Evolutionary conservation across 1,140 invertebrate species (phyloP), one percentile per base, ranked within the genome.

Genomic region (Pseudoatta argentina): DNA sequence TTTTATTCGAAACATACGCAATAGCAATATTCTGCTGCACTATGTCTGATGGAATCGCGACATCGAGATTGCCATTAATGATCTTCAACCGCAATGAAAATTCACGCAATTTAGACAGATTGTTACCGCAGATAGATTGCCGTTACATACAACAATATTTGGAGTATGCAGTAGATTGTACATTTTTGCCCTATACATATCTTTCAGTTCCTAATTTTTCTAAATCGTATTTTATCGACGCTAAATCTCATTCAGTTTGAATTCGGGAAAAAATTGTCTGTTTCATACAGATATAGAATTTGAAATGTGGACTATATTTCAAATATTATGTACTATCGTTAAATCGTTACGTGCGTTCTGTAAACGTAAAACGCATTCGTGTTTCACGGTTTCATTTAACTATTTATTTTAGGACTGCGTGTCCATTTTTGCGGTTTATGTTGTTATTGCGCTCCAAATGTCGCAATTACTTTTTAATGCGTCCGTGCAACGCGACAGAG

Each of bases 71-170:
- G 69, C 55, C 55, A 63, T 61, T 83, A 69, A 83, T 75, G 69
- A 83, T 75, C 39, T 61, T 51, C 69, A 48, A 83, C 69, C 79
- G 69, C 79, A 75, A 83, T 83, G 69, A 83, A 83, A 83, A 83
- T 83, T 61, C 55, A 51, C 69, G 69, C 79, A 61, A 83, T 73
- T 83, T 73, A 55, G 55, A 73, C 16, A 44, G 69, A n/a, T 83
- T 61, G 79, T 83, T 73, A 83, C 79, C 79, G 69, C 79, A 83
- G 44, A 83, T 51, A 75, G 39, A 83, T 75, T 75, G 79, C 69
- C 30, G 79, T 34, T 73, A 82, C 18, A 61, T 27, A n/a, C 16
- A 72, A 44, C 66, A 48, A 39, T 30, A 71, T 44, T 82, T 27
- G 34, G 4, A 14, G 55, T 55, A 59, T 21, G 2, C 21, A 48